Base-by-base conservation (phyloP, 2,888 invertebrate genomes). In the Drymonia ruficornis region DNA sequence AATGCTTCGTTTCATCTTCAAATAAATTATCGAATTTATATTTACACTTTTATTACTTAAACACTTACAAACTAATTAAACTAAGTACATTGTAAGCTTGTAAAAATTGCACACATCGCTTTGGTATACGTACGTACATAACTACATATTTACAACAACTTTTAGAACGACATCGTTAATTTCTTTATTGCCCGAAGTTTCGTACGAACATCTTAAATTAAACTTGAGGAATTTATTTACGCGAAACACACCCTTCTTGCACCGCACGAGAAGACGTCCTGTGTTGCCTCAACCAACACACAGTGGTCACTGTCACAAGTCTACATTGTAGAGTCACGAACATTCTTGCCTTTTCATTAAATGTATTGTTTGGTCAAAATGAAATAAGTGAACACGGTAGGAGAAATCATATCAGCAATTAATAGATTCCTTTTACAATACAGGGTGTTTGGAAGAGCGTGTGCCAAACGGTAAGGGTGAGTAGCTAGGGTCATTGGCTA, bases 61-160 rank as follows among this genome's bases (percentile, higher is more conserved):
- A 84, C 71, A 80, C 80, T 83, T 83, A 81, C 69, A 70, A 23
- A 73, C 67, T 81, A 78, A 73, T 53, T 76, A 76, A 70, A 74
- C 84, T 89, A 89, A 80, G 73, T 88, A 87, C 83, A 86, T 81
- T 67, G 69, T 86, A 91, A 91, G 91, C 87, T 87, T 91, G 85
- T 88, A 91, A 90, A 91, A 92, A 93, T 93, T 93, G 92, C 92
- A 93, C 92, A 90, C 89, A 80, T 91, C 85, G 87, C 91, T 93
- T 92, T 91, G 92, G 91, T 91, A 91, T 92, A 91, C 90, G 89
- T 90, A 89, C 81, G 78, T 89, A 88, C 85, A 86, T 92, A 89
- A 77, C 89, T 91, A 91, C 86, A 90, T 91, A 91, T 92, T 84
- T 92, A 92, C 91, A 91, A 64, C 75, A 73, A 77, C 69, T 65